Conservation (phyloP, 1,140 invertebrate species). For the Chlorops oryzae region DNA sequence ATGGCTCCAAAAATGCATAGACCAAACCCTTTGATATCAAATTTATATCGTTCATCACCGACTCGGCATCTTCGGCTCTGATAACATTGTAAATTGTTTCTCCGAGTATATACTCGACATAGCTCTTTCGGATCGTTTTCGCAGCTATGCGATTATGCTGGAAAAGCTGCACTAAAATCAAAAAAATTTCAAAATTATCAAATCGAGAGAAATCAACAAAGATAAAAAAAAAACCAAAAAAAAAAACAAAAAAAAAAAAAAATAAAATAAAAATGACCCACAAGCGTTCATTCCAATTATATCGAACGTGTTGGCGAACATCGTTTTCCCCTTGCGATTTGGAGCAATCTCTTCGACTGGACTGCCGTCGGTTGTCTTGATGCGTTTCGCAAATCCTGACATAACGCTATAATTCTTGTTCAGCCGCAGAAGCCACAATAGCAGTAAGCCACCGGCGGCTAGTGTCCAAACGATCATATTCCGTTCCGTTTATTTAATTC, state of each 20-base stretch:
- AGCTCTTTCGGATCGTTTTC: constrained; percentile 19
- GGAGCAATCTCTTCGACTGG: constrained; percentile 17
- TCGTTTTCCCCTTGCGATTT: constrained; percentile 7
- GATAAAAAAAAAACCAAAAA: not conserved
- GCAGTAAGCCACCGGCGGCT: too few species aligned
- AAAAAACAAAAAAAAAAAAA: not conserved
- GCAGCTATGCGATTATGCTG: constrained; percentile 19
- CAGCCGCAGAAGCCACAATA: constrained; percentile 12
- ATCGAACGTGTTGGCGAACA: constrained; percentile 21
- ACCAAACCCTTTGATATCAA: constrained; percentile 29
- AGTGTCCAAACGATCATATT: too few species aligned
- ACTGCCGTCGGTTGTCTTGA: constrained; percentile 23
- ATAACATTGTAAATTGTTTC: constrained; percentile 28
- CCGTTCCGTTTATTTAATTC: too few species aligned
- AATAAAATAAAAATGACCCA: not conserved
- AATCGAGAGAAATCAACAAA: constrained; percentile 10
- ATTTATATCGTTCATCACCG: constrained; percentile 30
- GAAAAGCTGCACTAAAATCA: constrained; percentile 18
- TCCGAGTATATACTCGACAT: constrained; percentile 24
- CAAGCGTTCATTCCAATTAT: constrained; percentile 18
- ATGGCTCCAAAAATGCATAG: constrained; percentile 57
- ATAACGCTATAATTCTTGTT: constrained; percentile 22
- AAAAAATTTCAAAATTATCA: constrained; percentile 5
- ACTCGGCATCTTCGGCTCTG: constrained; percentile 29
- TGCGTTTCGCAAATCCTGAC: constrained; percentile 13